These are phyloP conservation scores for Plebejus melissa DNA, from an alignment of 2,888 invertebrate species.

Conservation along the genomic window DNA sequence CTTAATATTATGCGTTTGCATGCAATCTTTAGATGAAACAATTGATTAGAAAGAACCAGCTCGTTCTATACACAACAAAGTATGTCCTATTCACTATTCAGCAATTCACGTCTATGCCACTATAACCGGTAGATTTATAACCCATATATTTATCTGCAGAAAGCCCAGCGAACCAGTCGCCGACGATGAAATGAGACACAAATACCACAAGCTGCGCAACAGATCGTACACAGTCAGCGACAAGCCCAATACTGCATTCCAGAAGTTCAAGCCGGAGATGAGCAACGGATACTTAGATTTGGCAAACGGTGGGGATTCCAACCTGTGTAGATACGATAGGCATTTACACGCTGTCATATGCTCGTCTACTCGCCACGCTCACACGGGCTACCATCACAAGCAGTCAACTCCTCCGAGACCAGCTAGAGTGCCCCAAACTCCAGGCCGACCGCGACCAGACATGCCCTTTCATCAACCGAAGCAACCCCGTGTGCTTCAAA, in stretches of 20 bases:
- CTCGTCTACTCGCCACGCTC: slow-evolving; percentile 70
- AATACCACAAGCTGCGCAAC: slow-evolving; percentile 69
- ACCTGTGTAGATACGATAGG: slow-evolving; percentile 78
- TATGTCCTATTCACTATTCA: too few species aligned
- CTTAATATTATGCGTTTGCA: too few species aligned
- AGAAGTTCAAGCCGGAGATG: slow-evolving; percentile 60
- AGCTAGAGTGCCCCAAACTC: slow-evolving; percentile 46
- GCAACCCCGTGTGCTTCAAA: slow-evolving; percentile 69
- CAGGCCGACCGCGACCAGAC: slow-evolving; percentile 61
- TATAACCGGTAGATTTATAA: neutral
- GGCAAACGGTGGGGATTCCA: slow-evolving; percentile 79
- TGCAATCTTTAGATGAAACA: too few species aligned
- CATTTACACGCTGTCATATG: slow-evolving; percentile 82
- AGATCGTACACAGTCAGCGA: slow-evolving; percentile 76
- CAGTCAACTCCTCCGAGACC: slow-evolving; percentile 50
- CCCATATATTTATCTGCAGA: slow-evolving; percentile 56
- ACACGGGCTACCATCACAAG: slow-evolving; percentile 70
- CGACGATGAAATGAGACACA: slow-evolving; percentile 59
- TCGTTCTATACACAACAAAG: too few species aligned
- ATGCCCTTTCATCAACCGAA: slow-evolving; percentile 49
- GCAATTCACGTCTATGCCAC: too few species aligned
- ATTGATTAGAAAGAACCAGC: too few species aligned
- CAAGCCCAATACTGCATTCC: slow-evolving; percentile 64
- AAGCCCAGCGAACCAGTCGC: slow-evolving; percentile 73
- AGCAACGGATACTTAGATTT: slow-evolving; percentile 80